Evolutionary conservation across 2,797 vertebrate species (phyloP), one percentile per base, ranked within the genome.

Genomic region (Notolabrus celidotus): DNA sequence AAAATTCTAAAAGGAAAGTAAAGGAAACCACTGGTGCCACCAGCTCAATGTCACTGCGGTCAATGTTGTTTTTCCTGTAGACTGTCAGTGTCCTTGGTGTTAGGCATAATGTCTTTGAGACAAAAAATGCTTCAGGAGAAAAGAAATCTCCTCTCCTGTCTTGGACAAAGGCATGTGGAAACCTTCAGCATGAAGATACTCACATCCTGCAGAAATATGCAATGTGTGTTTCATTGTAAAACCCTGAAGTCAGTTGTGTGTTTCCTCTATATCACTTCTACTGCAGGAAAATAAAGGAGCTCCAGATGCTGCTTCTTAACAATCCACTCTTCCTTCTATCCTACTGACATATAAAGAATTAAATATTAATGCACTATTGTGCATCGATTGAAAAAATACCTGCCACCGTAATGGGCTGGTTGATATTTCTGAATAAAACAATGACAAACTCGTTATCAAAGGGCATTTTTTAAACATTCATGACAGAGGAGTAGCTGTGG

Each of bases 401-500:
- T 93, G 92, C 88, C 87, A 89, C 87, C 55, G 56, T 94, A 94
- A 94, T 94, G 90, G 93, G 77, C 77, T 42, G 73, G 90, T 92
- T 94, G 92, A 94, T 95, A 93, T 94, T 94, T 94, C 92, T 94
- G 92, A 93, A 92, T 93, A 93, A 94, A 95, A 94, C 91, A 94
- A 93, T 94, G 92, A 93, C 91, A 94, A 92, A 94, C 90, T 94
- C 87, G 74, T 93, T 94, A 94, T 91, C 87, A 94, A 95, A 95
- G 94, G 94, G 93, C 94, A 95, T 91, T 94, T 93, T 94, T 95
- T 90, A 94, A 94, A 94, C 93, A 95, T 95, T 94, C 89, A 95
- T 94, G 92, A 93, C 89, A 90, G 85, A 79, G 73, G 88, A 91
- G 91, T 88, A 83, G 89, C 89, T 86, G 70, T 83, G 88, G 86